A percentile compares a stretch with the other conserved stretches of the same genome.
Evolutionary conservation across 2,113 vertebrate species (phyloP).

Genomic region (Tragelaphus imberbis): DNA sequence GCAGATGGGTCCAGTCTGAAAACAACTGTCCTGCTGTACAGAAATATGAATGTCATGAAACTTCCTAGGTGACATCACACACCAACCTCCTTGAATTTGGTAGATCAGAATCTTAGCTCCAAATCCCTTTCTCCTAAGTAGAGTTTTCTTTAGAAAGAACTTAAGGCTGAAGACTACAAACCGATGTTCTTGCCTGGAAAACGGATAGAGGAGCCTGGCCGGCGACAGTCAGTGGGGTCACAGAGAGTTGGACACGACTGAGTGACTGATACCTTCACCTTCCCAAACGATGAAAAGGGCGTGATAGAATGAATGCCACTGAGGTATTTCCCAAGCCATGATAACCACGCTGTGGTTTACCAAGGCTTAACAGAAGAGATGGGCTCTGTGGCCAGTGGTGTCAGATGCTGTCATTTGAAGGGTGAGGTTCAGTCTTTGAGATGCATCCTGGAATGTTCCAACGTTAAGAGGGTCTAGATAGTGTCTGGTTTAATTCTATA

Average conservation of each 20-base stretch:
- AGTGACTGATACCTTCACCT: not conserved
- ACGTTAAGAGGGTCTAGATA: not conserved
- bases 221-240: not conserved
- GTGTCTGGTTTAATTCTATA: not conserved
- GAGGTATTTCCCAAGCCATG: not conserved
- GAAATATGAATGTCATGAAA: not conserved
- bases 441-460: not conserved
- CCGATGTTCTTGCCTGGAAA: not conserved
- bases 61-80: not conserved
- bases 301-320: not conserved
- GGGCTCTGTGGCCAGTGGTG: not conserved
- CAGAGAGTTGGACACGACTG: not conserved
- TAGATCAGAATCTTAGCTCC: not conserved
- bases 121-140: not conserved
- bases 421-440: not conserved
- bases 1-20: not conserved
- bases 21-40: not conserved
- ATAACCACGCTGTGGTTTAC: accelerated
- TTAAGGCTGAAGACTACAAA: not conserved
- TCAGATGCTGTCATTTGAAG: not conserved
- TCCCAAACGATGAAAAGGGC: not conserved
- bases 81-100: not conserved
- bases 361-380: not conserved
- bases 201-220: accelerated
- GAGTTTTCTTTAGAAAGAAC: not conserved